Evolutionary conservation across 2,797 vertebrate genomes (phyloP).

Genomic region (Falco novaeseelandiae): DNA sequence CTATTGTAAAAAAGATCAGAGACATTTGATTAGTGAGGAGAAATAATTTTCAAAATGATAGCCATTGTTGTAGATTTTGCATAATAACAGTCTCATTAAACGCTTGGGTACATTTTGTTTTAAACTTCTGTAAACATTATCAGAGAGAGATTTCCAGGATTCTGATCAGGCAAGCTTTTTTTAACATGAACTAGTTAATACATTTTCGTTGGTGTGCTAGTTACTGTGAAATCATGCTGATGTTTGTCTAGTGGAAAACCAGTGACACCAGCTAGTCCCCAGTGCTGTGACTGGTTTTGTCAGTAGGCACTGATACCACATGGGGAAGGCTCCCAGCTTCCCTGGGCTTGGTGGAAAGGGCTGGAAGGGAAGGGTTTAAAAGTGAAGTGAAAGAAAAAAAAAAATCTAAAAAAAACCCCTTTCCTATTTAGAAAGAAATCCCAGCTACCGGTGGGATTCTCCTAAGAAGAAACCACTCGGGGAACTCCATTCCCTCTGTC

Average conservation of each 20-base stretch:
- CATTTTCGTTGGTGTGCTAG: background rate
- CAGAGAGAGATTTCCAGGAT: background rate
- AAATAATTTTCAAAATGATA: slow-evolving; percentile 57
- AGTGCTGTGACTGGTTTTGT: background rate
- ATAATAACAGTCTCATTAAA: slow-evolving; percentile 74
- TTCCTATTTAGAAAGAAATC: background rate
- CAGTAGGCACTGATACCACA: background rate
- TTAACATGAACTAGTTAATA: background rate
- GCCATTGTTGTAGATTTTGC: slow-evolving; percentile 54
- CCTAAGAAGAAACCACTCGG: background rate
- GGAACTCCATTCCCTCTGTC: background rate
- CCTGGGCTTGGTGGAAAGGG: background rate
- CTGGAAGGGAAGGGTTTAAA: background rate
- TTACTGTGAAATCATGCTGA: background rate
- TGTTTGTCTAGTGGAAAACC: background rate
- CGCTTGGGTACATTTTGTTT: slow-evolving; percentile 68
- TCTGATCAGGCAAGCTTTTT: background rate
- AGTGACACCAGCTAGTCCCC: background rate
- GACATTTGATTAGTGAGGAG: slow-evolving; percentile 69
- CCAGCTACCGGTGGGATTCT: background rate
- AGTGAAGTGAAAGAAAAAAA: background rate
- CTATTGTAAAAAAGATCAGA: slow-evolving; percentile 73
- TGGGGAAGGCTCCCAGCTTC: background rate
- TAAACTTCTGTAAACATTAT: slow-evolving; percentile 59
- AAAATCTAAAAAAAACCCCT: too few species aligned